Conservation (phyloP, 1,140 invertebrate genomes). For the Pseudachorutes palmiensis region DNA sequence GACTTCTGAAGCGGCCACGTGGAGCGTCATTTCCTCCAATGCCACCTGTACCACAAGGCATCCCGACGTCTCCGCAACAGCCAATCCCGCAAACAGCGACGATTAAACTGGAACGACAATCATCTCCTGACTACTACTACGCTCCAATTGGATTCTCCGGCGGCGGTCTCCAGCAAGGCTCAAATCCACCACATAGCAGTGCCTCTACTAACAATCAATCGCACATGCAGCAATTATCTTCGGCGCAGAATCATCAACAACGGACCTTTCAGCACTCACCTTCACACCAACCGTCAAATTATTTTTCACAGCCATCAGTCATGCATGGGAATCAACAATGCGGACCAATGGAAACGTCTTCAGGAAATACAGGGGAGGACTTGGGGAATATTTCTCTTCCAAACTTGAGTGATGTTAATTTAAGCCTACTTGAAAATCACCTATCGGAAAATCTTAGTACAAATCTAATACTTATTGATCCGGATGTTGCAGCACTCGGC, state of each 20-base stretch:
- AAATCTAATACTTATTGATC: conserved; percentile 12
- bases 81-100: conserved; percentile 12
- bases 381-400: conserved; percentile 38
- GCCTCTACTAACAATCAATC: neutral
- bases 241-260: neutral
- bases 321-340: conserved; percentile 2
- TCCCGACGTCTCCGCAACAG: neutral
- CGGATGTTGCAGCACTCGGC: conserved; percentile 1
- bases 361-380: conserved; percentile 20
- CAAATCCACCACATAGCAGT: neutral
- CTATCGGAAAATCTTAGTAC: conserved; percentile 37
- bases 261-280: conserved; percentile 32
- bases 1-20: conserved; percentile 13
- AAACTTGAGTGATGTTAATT: conserved; percentile 39
- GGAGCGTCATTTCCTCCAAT: neutral
- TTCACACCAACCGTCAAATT: conserved; percentile 30
- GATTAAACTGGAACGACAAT: conserved; percentile 31
- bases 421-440: conserved; percentile 38
- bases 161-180: conserved; percentile 15
- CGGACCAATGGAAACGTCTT: conserved; percentile 7
- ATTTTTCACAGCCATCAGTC: conserved; percentile 19
- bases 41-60: neutral
- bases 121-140: conserved; percentile 11
- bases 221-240: neutral
- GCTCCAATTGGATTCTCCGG: conserved; percentile 20